A percentile compares a stretch with the other conserved stretches of the same genome.
phyloP scores from a whole-genome alignment of 2,888 invertebrate genomes.

The Amorpha juglandis region DNA sequence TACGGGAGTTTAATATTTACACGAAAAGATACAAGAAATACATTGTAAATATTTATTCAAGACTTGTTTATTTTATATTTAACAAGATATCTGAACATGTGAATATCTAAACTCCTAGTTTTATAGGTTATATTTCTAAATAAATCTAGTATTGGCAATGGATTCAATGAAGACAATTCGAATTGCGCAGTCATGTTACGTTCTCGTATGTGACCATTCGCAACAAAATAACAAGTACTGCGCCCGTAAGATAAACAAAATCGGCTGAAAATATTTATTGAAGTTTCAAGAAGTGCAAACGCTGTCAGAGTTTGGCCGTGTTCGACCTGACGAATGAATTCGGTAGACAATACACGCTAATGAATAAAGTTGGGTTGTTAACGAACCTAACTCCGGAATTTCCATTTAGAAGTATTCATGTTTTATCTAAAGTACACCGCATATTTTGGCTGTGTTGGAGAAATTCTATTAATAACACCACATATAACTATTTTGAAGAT shows the following conservation, averaged over 20 bases:
- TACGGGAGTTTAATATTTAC: no score
- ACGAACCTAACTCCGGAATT: conserved; percentile 76
- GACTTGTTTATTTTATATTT: no score
- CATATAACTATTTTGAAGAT: neutral
- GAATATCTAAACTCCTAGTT: no score
- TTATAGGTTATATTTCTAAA: no score
- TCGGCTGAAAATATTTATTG: conserved; percentile 69
- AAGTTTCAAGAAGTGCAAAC: conserved; percentile 61
- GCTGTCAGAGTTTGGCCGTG: conserved; percentile 60
- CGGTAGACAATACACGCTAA: conserved; percentile 80
- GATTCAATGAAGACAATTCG: neutral
- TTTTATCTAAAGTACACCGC: conserved; percentile 64
- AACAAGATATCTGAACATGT: no score
- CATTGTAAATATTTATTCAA: no score
- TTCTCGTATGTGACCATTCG: neutral
- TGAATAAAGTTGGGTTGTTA: conserved; percentile 82
- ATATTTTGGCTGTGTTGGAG: conserved; percentile 50
- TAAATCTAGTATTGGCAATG: neutral
- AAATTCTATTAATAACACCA: conserved; percentile 6
- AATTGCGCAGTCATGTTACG: neutral
- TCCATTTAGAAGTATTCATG: conserved; percentile 72
- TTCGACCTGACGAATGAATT: conserved; percentile 78
- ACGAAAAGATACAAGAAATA: no score
- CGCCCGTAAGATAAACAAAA: conserved; percentile 71
- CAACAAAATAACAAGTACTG: conserved; percentile 41